A percentile compares a stretch with the other conserved stretches of the same genome.
Evolutionary conservation across 2,797 vertebrate genomes (phyloP).

Genomic region (Eospalax fontanierii): DNA sequence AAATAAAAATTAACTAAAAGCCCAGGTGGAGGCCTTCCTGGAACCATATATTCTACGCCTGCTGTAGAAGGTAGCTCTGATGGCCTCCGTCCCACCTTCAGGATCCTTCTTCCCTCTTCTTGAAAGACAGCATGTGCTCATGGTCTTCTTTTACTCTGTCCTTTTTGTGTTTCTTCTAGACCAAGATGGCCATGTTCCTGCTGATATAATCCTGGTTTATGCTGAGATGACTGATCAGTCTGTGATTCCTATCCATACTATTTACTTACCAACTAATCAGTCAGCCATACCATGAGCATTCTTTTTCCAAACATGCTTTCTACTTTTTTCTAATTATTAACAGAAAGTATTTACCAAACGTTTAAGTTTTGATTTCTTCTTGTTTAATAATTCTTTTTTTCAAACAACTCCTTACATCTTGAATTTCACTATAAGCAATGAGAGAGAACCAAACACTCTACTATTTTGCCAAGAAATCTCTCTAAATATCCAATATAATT

Average conservation of each 20-base stretch:
- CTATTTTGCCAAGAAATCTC: slow-evolving; percentile 58
- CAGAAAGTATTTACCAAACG: background rate
- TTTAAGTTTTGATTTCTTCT: background rate
- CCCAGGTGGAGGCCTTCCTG: background rate
- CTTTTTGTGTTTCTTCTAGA: background rate
- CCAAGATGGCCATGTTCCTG: background rate
- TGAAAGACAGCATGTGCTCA: background rate
- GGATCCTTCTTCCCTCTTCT: background rate
- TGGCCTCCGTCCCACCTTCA: background rate
- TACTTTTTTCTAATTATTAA: slow-evolving; percentile 30
- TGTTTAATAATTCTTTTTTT: background rate
- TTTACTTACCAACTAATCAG: slow-evolving; percentile 33
- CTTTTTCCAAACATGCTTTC: slow-evolving; percentile 20
- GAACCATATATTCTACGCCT: background rate
- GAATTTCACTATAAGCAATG: background rate
- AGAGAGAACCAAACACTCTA: background rate
- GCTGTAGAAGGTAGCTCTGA: background rate
- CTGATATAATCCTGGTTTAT: background rate
- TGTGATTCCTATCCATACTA: background rate
- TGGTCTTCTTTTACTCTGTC: background rate
- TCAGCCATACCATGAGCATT: background rate
- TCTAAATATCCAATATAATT: background rate
- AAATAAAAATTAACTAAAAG: background rate
- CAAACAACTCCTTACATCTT: background rate
- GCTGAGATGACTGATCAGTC: background rate